A percentile compares a stretch with the other conserved stretches of the same genome.
Conservation (phyloP, 2,888 invertebrate species). For the Marronus borbonicus region DNA sequence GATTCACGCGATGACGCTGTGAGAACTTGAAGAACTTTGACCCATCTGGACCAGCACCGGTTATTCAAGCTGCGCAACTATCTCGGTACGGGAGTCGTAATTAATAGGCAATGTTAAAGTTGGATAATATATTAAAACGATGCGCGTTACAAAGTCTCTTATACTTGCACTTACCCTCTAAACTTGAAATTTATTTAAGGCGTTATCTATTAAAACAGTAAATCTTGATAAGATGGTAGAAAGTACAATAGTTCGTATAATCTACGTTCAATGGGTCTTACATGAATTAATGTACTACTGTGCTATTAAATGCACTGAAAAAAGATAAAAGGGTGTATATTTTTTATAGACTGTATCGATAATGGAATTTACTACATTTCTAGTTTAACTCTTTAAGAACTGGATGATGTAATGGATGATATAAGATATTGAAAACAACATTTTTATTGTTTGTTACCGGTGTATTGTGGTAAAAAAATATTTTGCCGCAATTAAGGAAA, state of each 20-base stretch:
- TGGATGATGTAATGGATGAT: too few species aligned
- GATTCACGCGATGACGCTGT: slow-evolving; percentile 49
- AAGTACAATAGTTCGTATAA: not conserved
- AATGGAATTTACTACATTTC: too few species aligned
- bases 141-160: slow-evolving; percentile 11
- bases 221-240: not conserved
- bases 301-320: too few species aligned
- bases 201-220: slow-evolving; percentile 11
- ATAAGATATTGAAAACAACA: too few species aligned
- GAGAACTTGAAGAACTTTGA: slow-evolving; percentile 56
- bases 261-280: not conserved
- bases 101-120: slow-evolving; percentile 46
- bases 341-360: too few species aligned
- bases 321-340: too few species aligned
- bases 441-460: too few species aligned
- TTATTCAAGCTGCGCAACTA: slow-evolving; percentile 42
- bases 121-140: slow-evolving; percentile 46
- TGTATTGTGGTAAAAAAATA: too few species aligned
- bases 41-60: slow-evolving; percentile 48
- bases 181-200: slow-evolving; percentile 32
- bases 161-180: slow-evolving; percentile 22
- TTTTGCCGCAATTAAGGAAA: too few species aligned
- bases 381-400: too few species aligned
- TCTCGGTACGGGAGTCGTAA: slow-evolving; percentile 39
- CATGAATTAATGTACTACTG: not conserved